Conservation (phyloP, 92 coral and sea anemone genomes). For the Epizoanthus scotinus region DNA sequence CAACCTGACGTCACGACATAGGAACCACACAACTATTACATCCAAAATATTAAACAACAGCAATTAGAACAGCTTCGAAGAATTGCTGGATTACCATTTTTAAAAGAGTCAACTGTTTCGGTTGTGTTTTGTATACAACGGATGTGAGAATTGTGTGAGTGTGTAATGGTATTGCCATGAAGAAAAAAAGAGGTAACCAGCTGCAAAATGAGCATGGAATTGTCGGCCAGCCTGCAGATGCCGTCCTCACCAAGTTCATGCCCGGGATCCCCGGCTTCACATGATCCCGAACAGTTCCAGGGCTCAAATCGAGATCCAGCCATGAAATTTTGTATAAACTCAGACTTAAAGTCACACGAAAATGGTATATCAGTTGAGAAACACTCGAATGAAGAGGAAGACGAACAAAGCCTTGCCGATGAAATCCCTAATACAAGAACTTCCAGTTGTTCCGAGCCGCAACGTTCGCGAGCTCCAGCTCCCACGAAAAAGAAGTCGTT, state of each 20-base stretch:
- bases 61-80: constrained; percentile 5
- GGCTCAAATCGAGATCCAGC: background rate
- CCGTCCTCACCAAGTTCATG: constrained; percentile 19
- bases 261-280: background rate
- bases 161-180: constrained; percentile 8
- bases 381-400: background rate
- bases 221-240: background rate
- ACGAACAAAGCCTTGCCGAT: background rate
- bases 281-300: background rate
- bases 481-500: constrained; percentile 50
- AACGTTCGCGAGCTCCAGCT: constrained; percentile 13
- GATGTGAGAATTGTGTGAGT: background rate
- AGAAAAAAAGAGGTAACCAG: background rate
- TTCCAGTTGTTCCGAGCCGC: background rate
- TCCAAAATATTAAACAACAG: background rate
- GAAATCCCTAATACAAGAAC: background rate
- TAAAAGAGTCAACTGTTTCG: background rate
- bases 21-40: background rate
- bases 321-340: constrained; percentile 3
- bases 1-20: constrained; percentile 31
- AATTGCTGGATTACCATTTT: background rate
- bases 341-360: background rate
- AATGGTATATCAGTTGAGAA: background rate
- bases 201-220: background rate
- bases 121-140: background rate